Evolutionary conservation across 2,797 vertebrate species (phyloP).

Genomic region (Falco berigora): DNA sequence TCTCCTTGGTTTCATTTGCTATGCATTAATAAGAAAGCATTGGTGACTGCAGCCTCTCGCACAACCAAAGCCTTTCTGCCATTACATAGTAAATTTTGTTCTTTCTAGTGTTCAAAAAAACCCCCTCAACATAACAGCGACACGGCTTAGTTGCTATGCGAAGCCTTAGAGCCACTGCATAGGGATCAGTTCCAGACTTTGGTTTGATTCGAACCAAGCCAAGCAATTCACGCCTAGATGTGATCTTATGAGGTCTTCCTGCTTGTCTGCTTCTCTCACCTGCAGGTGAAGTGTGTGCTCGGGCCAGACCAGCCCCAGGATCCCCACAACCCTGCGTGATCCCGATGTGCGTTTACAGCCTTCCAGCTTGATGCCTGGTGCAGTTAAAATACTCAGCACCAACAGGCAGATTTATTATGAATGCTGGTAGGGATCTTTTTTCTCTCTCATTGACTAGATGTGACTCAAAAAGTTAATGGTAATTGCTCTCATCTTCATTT

Average conservation of each 20-base stretch:
- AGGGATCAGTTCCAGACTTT: slow-evolving; percentile 70
- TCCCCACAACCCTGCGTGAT: neutral
- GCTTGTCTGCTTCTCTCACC: slow-evolving; percentile 26
- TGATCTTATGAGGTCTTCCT: slow-evolving; percentile 46
- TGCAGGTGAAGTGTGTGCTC: neutral
- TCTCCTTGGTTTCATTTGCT: slow-evolving; percentile 64
- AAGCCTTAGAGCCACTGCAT: slow-evolving; percentile 49
- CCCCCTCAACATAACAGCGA: neutral
- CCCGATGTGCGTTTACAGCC: neutral
- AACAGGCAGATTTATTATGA: slow-evolving; percentile 58
- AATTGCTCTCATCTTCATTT: slow-evolving; percentile 76
- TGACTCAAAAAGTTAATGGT: slow-evolving; percentile 74
- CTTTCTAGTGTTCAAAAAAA: neutral
- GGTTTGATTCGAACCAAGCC: slow-evolving; percentile 58
- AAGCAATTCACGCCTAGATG: slow-evolving; percentile 45
- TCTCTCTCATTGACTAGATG: slow-evolving; percentile 67
- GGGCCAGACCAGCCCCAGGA: neutral
- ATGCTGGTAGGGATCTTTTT: slow-evolving; percentile 50
- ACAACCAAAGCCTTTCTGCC: slow-evolving; percentile 44
- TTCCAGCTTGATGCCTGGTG: neutral
- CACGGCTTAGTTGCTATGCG: slow-evolving; percentile 68
- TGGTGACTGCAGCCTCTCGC: neutral
- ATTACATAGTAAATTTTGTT: slow-evolving; percentile 70
- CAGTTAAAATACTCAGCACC: slow-evolving; percentile 7
- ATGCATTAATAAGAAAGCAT: slow-evolving; percentile 62